phyloP scores from a whole-genome alignment of 2,888 invertebrate genomes.

The Pachliopta kotzebuea region DNA sequence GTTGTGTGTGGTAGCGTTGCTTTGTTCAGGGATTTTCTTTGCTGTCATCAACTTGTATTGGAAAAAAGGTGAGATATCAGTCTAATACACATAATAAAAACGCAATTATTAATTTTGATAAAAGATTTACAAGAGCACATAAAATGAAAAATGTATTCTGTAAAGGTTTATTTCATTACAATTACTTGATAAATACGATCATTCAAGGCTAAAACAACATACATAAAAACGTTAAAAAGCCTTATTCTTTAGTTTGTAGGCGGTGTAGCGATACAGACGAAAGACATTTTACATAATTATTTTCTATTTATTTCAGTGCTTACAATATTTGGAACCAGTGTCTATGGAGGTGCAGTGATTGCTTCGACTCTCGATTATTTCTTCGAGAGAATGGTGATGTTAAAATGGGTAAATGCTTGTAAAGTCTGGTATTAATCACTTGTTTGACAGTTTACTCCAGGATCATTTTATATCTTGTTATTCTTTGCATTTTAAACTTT shows the following conservation, averaged over 20 bases:
- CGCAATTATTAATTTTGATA: no score
- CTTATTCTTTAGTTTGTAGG: no score
- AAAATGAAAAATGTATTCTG: no score
- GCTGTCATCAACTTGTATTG: slow-evolving; percentile 87
- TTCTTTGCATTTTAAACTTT: neutral
- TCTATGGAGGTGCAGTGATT: slow-evolving; percentile 88
- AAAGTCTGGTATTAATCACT: slow-evolving; percentile 11
- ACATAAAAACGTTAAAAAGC: no score
- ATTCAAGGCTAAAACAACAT: no score
- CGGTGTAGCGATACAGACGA: no score
- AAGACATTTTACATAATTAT: no score
- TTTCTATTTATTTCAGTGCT: slow-evolving; percentile 66
- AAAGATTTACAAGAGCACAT: no score
- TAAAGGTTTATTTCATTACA: no score
- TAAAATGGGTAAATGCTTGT: slow-evolving; percentile 78
- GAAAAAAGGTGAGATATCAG: slow-evolving; percentile 81
- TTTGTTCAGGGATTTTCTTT: slow-evolving; percentile 84
- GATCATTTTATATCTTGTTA: neutral
- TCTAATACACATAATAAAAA: no score
- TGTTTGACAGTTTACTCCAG: neutral
- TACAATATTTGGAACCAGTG: slow-evolving; percentile 86
- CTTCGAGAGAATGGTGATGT: slow-evolving; percentile 85
- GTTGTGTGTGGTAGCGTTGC: slow-evolving; percentile 85
- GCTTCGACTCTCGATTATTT: slow-evolving; percentile 87
- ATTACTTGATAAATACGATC: no score